phyloP scores from a whole-genome alignment of 2,888 invertebrate species.

The Eristalis pertinax region DNA sequence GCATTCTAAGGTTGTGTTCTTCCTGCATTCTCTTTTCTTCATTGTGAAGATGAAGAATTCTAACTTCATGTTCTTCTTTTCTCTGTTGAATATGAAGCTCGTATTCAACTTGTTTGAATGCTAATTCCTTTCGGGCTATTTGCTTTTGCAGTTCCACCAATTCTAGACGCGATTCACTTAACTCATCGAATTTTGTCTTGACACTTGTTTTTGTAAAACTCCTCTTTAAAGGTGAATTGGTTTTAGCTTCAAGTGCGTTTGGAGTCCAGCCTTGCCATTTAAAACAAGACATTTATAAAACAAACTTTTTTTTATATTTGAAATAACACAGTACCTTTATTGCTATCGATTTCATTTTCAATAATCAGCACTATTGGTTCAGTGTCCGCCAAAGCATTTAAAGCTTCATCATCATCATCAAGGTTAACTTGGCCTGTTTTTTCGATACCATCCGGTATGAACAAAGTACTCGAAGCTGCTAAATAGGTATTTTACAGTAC shows the following conservation, averaged over 20 bases:
- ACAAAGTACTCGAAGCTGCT: too few species aligned
- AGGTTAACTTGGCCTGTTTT: too few species aligned
- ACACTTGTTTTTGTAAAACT: slow-evolving; percentile 6
- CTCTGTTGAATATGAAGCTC: too few species aligned
- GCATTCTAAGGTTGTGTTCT: too few species aligned
- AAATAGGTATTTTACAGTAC: too few species aligned
- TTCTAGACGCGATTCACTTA: neutral
- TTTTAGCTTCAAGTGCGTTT: neutral
- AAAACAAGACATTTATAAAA: neutral
- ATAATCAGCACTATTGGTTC: slow-evolving; percentile 3
- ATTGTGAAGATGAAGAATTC: neutral
- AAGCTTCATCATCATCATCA: too few species aligned
- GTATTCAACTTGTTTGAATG: neutral
- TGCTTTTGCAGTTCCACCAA: neutral
- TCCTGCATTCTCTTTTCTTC: too few species aligned
- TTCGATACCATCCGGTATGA: too few species aligned
- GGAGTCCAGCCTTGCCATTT: neutral
- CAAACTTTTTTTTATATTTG: neutral
- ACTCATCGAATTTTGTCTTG: slow-evolving; percentile 16
- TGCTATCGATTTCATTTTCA: neutral
- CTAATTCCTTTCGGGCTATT: neutral
- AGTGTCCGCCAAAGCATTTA: neutral
- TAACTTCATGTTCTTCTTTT: neutral
- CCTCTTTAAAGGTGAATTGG: neutral
- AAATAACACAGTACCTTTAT: slow-evolving; percentile 8